Evolutionary conservation across 2,797 vertebrate genomes (phyloP).

Genomic region (Synaphobranchus kaupii): DNA sequence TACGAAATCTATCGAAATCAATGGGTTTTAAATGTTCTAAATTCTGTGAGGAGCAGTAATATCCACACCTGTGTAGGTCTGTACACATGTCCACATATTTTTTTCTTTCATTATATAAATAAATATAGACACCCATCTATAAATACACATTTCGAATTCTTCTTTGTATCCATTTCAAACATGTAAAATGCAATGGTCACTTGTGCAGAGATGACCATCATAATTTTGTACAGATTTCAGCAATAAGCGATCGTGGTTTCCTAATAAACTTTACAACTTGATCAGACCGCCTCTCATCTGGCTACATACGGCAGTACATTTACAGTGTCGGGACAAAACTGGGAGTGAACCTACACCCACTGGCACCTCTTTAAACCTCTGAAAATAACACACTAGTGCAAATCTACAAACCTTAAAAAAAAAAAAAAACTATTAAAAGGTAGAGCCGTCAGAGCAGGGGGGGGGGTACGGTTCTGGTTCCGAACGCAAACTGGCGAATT

Average conservation of each 20-base stretch:
- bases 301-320: slow-evolving; percentile 25
- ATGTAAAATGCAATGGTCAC: neutral
- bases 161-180: slow-evolving; percentile 5
- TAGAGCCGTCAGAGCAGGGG: neutral
- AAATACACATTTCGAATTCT: neutral
- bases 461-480: neutral
- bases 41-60: slow-evolving; percentile 5
- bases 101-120: slow-evolving; percentile 34
- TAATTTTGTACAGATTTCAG: slow-evolving; percentile 23
- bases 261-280: slow-evolving; percentile 17
- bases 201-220: slow-evolving; percentile 3
- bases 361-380: neutral
- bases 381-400: slow-evolving; percentile 24
- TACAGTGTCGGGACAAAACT: slow-evolving; percentile 28
- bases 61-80: slow-evolving; percentile 12
- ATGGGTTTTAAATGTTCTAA: slow-evolving; percentile 12
- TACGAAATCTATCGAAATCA: slow-evolving; percentile 27
- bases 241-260: slow-evolving; percentile 6
- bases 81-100: slow-evolving; percentile 46
- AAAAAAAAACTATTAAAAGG: neutral
- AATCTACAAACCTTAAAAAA: slow-evolving; percentile 17
- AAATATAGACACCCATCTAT: slow-evolving; percentile 12
- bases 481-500: slow-evolving; percentile 18
- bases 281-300: slow-evolving; percentile 1
- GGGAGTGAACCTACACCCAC: neutral